Conservation (phyloP, 2,888 invertebrate species). For the Lutraria lutraria region DNA sequence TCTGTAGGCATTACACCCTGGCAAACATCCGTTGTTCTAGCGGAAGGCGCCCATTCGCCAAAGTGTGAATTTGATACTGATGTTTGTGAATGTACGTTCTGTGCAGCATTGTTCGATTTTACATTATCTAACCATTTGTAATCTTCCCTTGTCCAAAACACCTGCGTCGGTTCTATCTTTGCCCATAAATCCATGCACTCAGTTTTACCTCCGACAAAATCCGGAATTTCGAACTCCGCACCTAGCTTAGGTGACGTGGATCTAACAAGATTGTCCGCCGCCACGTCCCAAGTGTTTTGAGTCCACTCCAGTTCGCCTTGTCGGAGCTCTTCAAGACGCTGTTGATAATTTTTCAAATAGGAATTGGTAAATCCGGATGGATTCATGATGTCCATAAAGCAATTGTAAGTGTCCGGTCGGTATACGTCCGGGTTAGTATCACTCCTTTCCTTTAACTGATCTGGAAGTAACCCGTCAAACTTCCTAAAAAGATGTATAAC, state of each 20-base stretch:
- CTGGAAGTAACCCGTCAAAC: constrained; percentile 18
- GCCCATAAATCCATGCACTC: constrained; percentile 45
- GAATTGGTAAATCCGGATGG: constrained; percentile 63
- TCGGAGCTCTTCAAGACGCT: constrained; percentile 47
- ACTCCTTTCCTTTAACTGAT: neutral
- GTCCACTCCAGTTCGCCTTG: neutral
- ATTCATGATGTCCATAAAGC: constrained; percentile 65
- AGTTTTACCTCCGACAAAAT: constrained; percentile 40
- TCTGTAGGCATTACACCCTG: neutral
- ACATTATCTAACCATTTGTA: constrained; percentile 8
- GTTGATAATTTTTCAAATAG: constrained; percentile 64
- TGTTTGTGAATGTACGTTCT: neutral
- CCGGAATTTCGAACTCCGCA: constrained; percentile 13
- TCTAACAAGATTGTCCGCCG: neutral
- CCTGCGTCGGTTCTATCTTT: constrained; percentile 44
- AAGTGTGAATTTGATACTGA: neutral
- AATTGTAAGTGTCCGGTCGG: constrained; percentile 58
- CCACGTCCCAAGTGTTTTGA: neutral
- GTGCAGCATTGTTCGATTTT: neutral
- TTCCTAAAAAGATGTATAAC: neutral
- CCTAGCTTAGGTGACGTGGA: neutral
- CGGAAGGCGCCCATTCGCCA: neutral
- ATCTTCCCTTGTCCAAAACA: constrained; percentile 51
- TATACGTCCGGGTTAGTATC: neutral
- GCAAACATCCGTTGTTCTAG: neutral